These are phyloP conservation scores for Microctenopoma lineatum DNA, from an alignment of 2,797 vertebrate genomes.

Conservation along the genomic window DNA sequence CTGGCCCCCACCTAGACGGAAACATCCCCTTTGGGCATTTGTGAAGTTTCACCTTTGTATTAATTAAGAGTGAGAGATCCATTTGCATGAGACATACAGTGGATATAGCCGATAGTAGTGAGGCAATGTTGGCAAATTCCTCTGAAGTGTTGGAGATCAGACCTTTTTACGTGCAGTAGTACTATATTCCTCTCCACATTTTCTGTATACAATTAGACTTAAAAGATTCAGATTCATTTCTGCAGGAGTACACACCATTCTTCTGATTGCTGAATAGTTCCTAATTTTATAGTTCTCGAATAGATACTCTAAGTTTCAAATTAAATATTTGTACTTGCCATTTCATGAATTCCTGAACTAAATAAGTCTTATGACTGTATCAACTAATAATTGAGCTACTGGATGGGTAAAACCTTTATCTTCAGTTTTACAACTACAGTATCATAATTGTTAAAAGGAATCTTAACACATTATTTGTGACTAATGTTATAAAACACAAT, in stretches of 20 bases:
- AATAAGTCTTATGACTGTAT: background rate
- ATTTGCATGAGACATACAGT: conserved; percentile 22
- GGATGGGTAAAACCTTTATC: background rate
- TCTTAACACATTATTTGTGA: background rate
- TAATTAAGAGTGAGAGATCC: conserved; percentile 18
- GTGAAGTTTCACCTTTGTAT: conserved; percentile 20
- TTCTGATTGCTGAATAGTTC: too few species aligned
- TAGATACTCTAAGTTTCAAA: too few species aligned
- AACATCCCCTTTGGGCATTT: conserved; percentile 9
- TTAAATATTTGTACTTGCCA: too few species aligned
- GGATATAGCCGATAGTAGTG: background rate
- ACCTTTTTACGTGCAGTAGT: background rate
- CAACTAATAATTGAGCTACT: too few species aligned
- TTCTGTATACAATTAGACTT: too few species aligned
- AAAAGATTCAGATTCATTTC: too few species aligned
- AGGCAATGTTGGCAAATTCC: conserved; percentile 3
- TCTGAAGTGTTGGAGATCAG: conserved; percentile 3
- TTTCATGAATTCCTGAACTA: too few species aligned
- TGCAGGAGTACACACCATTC: too few species aligned
- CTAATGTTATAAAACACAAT: background rate
- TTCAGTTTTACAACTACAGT: background rate
- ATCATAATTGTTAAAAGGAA: background rate
- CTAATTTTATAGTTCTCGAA: too few species aligned
- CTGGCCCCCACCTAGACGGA: conserved; percentile 16
- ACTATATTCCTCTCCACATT: background rate